These are phyloP conservation scores for Aphrophora alni DNA, from an alignment of 2,888 invertebrate species.

Conservation along the genomic window DNA sequence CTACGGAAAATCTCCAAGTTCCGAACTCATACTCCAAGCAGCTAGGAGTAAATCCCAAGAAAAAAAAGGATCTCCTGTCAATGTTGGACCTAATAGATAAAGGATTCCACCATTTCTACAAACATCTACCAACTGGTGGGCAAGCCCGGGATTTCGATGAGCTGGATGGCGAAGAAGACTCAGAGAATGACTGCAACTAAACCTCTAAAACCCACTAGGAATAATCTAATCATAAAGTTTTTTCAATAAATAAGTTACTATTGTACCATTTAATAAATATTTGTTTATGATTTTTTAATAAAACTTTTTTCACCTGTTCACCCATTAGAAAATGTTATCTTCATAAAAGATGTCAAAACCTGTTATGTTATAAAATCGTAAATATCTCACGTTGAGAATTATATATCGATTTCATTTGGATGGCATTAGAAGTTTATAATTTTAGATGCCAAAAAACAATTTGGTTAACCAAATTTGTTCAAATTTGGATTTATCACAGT, in stretches of 20 bases:
- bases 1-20: constrained; percentile 7
- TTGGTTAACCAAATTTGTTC: no score
- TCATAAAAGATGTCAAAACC: constrained; percentile 16
- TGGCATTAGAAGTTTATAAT: constrained; percentile 10
- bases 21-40: constrained; percentile 9
- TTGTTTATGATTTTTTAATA: no score
- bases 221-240: no score
- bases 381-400: constrained; percentile 9
- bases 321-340: not conserved
- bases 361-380: constrained; percentile 18
- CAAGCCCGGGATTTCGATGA: not conserved
- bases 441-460: not conserved
- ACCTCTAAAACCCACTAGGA: no score
- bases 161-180: not conserved
- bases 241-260: no score
- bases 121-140: not conserved
- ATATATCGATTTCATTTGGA: not conserved
- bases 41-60: not conserved
- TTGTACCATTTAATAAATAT: no score
- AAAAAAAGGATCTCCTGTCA: constrained; percentile 10
- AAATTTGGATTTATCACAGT: no score
- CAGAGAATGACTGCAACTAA: not conserved
- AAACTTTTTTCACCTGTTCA: not conserved
- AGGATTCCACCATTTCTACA: not conserved
- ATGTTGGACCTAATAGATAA: constrained; percentile 9